These are phyloP conservation scores for Drosophila trapezifrons DNA, from an alignment of 1,140 invertebrate genomes.

Conservation along the genomic window DNA sequence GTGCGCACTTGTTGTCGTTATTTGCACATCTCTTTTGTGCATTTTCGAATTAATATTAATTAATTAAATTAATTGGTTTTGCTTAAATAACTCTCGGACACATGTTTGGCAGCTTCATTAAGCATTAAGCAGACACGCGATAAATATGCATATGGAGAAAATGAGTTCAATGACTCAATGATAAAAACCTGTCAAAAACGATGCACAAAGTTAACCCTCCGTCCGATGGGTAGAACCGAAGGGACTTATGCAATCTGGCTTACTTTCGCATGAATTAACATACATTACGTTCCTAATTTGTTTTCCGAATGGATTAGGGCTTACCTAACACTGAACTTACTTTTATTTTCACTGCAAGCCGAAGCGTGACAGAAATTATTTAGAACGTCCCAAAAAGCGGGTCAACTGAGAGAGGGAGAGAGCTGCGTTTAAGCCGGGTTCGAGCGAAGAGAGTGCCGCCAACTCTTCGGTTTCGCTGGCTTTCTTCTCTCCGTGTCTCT, in stretches of 20 bases:
- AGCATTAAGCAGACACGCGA: constrained; percentile 43
- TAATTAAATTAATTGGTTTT: constrained; percentile 59
- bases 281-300: constrained; percentile 28
- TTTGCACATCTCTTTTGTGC: constrained; percentile 53
- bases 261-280: constrained; percentile 31
- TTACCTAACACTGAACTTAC: constrained; percentile 37
- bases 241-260: constrained; percentile 23
- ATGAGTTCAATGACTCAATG: constrained; percentile 29
- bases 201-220: not conserved
- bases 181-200: constrained; percentile 10
- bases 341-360: constrained; percentile 45
- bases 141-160: constrained; percentile 24
- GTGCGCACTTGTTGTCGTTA: constrained; percentile 34
- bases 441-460: constrained; percentile 6
- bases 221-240: constrained; percentile 11
- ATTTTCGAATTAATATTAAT: constrained; percentile 74
- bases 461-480: constrained; percentile 14
- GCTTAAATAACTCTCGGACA: constrained; percentile 41
- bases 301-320: constrained; percentile 29
- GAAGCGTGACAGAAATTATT: constrained; percentile 49
- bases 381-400: constrained; percentile 38
- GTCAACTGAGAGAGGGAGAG: constrained; percentile 12
- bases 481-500: constrained; percentile 28
- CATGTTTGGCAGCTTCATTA: constrained; percentile 50
- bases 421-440: constrained; percentile 7